Evolutionary conservation across 53 echinoderm and acorn worm species (phyloP).

Genomic region (Hippasteria phrygiana): DNA sequence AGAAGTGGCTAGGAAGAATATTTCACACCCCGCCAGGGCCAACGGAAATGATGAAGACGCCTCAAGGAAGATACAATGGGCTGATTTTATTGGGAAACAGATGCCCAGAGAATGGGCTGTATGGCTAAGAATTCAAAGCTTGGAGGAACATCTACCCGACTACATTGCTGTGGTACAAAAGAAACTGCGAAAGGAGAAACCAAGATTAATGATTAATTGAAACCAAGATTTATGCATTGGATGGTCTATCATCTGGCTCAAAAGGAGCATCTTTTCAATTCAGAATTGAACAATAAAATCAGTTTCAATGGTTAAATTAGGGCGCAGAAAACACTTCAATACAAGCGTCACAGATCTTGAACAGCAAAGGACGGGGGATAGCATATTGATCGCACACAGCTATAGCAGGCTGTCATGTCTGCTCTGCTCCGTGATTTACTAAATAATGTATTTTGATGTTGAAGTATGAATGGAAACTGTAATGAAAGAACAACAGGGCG

Average conservation of each 20-base stretch:
- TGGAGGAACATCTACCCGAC: background rate
- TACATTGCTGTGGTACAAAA: background rate
- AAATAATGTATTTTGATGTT: background rate
- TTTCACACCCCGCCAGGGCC: slow-evolving; percentile 23
- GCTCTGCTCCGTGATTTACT: background rate
- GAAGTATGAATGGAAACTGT: background rate
- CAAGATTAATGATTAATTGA: background rate
- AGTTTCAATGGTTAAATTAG: too few species aligned
- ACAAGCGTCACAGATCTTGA: too few species aligned
- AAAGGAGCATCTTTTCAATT: background rate
- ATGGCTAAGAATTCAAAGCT: background rate
- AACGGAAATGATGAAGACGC: slow-evolving; percentile 20
- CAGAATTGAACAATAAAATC: background rate
- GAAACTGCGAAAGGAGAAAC: background rate
- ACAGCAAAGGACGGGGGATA: too few species aligned
- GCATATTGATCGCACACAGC: too few species aligned
- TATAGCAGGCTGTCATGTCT: too few species aligned
- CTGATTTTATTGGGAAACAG: background rate
- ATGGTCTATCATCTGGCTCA: background rate
- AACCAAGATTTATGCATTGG: background rate
- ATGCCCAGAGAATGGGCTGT: background rate
- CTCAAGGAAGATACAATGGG: background rate
- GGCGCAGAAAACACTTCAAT: too few species aligned
- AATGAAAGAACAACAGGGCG: background rate
- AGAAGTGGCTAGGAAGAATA: background rate